Evolutionary conservation across 1,140 invertebrate species (phyloP).

Genomic region (Rhizoglyphus robini): DNA sequence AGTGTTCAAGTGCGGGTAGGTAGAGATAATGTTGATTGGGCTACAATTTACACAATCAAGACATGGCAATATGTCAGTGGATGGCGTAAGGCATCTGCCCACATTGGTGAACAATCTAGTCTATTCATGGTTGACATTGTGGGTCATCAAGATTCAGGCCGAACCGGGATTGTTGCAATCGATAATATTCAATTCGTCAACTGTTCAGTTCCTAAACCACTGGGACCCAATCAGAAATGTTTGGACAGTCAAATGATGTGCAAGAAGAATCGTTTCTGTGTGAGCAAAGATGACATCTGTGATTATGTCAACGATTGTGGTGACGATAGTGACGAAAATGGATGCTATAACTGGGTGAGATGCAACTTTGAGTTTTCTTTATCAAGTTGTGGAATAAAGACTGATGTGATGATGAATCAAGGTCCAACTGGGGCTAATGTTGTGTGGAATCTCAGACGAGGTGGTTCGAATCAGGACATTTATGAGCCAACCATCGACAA

Average conservation of each 20-base stretch:
- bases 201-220: conserved; percentile 27
- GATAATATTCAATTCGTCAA: conserved; percentile 32
- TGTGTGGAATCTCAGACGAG: conserved; percentile 13
- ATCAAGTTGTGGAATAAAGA: not conserved
- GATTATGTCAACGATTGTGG: conserved; percentile 70
- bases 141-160: not conserved
- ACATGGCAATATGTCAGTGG: conserved; percentile 11
- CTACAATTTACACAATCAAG: not conserved
- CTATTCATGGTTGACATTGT: conserved; percentile 20
- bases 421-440: not conserved
- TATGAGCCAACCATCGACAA: conserved; percentile 10
- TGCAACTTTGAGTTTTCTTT: not conserved
- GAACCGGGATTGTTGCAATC: conserved; percentile 31
- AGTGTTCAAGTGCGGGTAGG: not conserved
- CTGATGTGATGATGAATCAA: not conserved
- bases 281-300: conserved; percentile 36
- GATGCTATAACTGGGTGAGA: not conserved
- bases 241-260: conserved; percentile 23
- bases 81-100: conserved; percentile 22
- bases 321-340: not conserved
- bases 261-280: conserved; percentile 19
- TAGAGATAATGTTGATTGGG: not conserved
- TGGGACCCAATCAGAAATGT: conserved; percentile 9
- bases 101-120: conserved; percentile 18
- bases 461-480: not conserved